A percentile compares a stretch with the other conserved stretches of the same genome.
Evolutionary conservation across 2,113 vertebrate genomes (phyloP).

Genomic region (Amazona guildingii): DNA sequence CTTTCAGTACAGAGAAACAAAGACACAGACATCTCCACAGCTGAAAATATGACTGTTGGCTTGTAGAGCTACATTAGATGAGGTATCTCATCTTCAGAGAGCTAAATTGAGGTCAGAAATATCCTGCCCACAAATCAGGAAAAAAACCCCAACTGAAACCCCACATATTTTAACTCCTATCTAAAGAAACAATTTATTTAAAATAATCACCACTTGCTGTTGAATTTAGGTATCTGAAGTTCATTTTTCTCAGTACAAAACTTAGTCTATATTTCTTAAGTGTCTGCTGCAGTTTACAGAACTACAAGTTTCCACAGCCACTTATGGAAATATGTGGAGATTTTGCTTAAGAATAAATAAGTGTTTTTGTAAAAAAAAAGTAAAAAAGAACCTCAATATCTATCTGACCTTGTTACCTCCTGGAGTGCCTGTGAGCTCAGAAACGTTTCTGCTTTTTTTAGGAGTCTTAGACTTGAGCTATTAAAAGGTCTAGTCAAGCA

Average conservation of each 20-base stretch:
- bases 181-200: not conserved
- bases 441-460: not conserved
- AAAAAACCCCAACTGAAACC: accelerated
- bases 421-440: not conserved
- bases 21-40: not conserved
- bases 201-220: not conserved
- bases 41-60: not conserved
- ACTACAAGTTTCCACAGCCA: not conserved
- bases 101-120: not conserved
- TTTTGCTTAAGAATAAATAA: not conserved
- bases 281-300: not conserved
- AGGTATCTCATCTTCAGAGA: not conserved
- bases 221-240: not conserved
- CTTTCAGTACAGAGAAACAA: not conserved
- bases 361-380: not conserved
- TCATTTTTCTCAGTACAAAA: not conserved
- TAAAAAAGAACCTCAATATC: not conserved
- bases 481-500: not conserved
- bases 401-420: not conserved
- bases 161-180: not conserved
- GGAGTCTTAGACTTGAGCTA: not conserved
- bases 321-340: not conserved
- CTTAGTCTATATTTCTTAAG: not conserved
- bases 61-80: not conserved
- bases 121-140: not conserved